Evolutionary conservation across 2,797 vertebrate species (phyloP), one percentile per base, ranked within the genome.

Genomic region (Cossypha heuglini): DNA sequence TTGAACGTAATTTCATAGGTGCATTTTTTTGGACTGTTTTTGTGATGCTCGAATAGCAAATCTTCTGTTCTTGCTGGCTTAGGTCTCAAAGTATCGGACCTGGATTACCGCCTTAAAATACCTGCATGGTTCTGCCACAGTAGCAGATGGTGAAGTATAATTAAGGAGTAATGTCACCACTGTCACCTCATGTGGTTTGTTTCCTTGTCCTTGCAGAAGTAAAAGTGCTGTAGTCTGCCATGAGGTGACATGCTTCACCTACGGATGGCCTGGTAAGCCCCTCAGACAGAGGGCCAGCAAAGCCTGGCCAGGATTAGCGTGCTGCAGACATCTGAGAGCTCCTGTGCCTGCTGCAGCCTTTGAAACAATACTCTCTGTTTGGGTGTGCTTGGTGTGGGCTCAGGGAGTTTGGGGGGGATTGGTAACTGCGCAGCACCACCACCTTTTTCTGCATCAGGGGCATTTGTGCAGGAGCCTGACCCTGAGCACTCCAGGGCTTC

Each of bases 181-280:
- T 25, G 59, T 84, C 7, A 2, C 85, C 73, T 93, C 5, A 1
- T 55, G 62, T 90, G 75, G 69, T 92, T 94, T 88, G 58, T 94
- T 74, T 66, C 76, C 40, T 58, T 66, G 58, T 75, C 85, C 93
- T 94, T 81, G 51, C 38, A 46, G 76, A 81, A 93, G 87, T 94
- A 91, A 86, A 90, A 97, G 93, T 91, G 91, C 90, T 62, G 86
- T 67, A 38, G 84, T 42, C 85, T 96, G 89, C 89, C 82, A 48
- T 94, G 82, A 86, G 87, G 75, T 94, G 96, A 96, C 85, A 75
- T 0, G 59, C 75, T 89, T 85, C 75, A 74, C 78, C 86, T 94
- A 35, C 7, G 5, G 71, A 64, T 18, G 3, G 89, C 75, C 91
- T 74, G 43, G 49, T 54, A 67, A 76, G 35, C 52, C 52, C 63